A percentile compares a stretch with the other conserved stretches of the same genome.
These are phyloP conservation scores for Drosophila heteroneura DNA, from an alignment of 2,888 invertebrate genomes.

Conservation along the genomic window DNA sequence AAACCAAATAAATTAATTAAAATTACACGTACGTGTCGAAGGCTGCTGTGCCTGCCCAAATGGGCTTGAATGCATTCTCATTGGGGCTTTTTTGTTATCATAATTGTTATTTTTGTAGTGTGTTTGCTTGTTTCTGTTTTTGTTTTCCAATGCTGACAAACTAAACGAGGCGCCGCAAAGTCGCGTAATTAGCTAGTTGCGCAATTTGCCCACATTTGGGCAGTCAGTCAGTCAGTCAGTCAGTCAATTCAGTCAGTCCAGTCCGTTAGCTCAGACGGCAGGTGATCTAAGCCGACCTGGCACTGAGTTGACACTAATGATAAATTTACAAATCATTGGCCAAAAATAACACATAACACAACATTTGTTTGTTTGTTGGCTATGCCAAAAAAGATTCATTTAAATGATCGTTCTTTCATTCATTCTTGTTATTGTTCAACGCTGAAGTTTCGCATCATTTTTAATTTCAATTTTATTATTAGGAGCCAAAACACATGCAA, in stretches of 20 bases:
- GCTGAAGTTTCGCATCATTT: constrained; percentile 35
- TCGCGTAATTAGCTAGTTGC: constrained; percentile 76
- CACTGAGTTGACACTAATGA: constrained; percentile 27
- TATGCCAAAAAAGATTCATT: constrained; percentile 15
- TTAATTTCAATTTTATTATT: constrained; percentile 28
- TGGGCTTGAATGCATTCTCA: constrained; percentile 39
- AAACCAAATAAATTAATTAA: constrained; percentile 71
- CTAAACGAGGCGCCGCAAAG: constrained; percentile 59
- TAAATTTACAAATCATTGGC: constrained; percentile 53
- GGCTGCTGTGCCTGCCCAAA: constrained; percentile 53
- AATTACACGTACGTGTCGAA: constrained; percentile 76
- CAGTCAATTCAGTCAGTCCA: constrained; percentile 1
- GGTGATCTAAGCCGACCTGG: constrained; percentile 64
- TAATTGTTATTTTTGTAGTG: constrained; percentile 43
- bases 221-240: constrained; percentile 28
- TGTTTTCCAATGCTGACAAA: constrained; percentile 54
- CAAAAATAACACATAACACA: constrained; percentile 54
- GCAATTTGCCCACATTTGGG: constrained; percentile 60
- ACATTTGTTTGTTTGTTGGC: constrained; percentile 19
- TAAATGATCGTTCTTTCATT: constrained; percentile 6
- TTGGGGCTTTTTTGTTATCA: constrained; percentile 50
- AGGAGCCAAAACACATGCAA: constrained; percentile 33
- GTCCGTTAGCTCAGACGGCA: constrained; percentile 4
- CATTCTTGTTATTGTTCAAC: constrained; percentile 31
- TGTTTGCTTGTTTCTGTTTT: constrained; percentile 9